Evolutionary conservation across 64 coral and sea anemone species (phyloP), one percentile per base, ranked within the genome.

Genomic region (Anthopleura sola): DNA sequence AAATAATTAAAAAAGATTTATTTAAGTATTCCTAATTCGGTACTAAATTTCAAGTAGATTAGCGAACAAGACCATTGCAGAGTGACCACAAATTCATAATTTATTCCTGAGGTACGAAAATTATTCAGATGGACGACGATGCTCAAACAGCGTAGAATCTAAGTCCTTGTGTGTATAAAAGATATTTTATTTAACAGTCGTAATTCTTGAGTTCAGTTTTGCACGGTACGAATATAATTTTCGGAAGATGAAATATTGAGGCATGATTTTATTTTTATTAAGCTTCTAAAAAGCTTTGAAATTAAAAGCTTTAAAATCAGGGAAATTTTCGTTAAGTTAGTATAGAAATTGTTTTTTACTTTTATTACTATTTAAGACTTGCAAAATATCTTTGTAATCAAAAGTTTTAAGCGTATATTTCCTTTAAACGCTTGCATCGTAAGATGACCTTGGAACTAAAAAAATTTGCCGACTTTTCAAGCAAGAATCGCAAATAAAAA

Each of bases 1-100:
- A 31, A 71, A 71, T 31, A 36, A 36, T 71, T 71, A 1, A 71
- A 71, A 14, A 34, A 33, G 28, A 71, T 2, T 31, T 31, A 15
- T 28, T 10, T 71, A 31, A 71, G n/a, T 28, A 13, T 71, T 71
- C n/a, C 15, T 31, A 34, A 14, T 34, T 32, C 29, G 28, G 29
- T 33, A 31, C 66, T 71, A 71, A 71, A 33, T 71, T 34, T 34
- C 66, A 71, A 71, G 66, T 36, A 71, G 66, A 71, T 34, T 71
- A 32, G 60, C 11, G 60, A 66, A 66, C 60, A 28, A 66, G 66
- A 71, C 66, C 66, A 71, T 71, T 71, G 66, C 66, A 71, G 66
- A 28, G 66, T 71, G 13, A 34, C 66, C 66, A 71, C 66, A 71
- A 71, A 71, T 71, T 9, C 14, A 71, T 34, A 71, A 71, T 71